Evolutionary conservation across 2,113 vertebrate species (phyloP), one percentile per base, ranked within the genome.

Genomic region (Oryzias celebensis): DNA sequence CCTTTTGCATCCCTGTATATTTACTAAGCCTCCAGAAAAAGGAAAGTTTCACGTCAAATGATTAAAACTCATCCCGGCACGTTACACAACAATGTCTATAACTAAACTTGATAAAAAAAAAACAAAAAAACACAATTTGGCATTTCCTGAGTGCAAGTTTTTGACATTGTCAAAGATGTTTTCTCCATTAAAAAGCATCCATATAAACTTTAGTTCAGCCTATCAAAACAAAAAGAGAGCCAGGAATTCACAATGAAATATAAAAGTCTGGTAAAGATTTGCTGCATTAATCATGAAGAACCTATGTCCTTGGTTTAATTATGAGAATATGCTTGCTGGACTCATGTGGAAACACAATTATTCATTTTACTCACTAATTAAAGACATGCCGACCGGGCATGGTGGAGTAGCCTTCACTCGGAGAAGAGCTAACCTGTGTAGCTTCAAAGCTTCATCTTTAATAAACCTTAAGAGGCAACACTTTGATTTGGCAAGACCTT

Each of bases 351-450:
- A 58, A 22, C 44, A 64, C 75, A 63, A 69, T 65, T 82, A 77
- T 77, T 81, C 47, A 85, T 83, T 85, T 72, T 73, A 58, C 60
- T 63, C 17, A 16, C 49, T 86, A 75, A 88, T 89, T 85, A 87
- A 82, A 75, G 71, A 70, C 55, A 22, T 60, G 60, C 73, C 80
- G 72, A 84, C 73, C 26, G 50, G 53, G 62, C 41, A 48, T 43
- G 17, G 24, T 53, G 17, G 51, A 61, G 28, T 15, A 74, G 75
- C 79, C 61, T 71, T 80, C 75, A 77, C 68, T 69, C 17, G 77
- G 81, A 64, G 54, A 74, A 78, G 13, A 65, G 74, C 64, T 24
- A 58, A 61, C 36, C 64, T 43, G 44, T 41, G 16, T 0, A 58
- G 65, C 70, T 81, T 78, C 68, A 84, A 84, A 83, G 51, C 62